Evolutionary conservation across 2,888 invertebrate genomes (phyloP).

Genomic region (Hedychridium roseum): DNA sequence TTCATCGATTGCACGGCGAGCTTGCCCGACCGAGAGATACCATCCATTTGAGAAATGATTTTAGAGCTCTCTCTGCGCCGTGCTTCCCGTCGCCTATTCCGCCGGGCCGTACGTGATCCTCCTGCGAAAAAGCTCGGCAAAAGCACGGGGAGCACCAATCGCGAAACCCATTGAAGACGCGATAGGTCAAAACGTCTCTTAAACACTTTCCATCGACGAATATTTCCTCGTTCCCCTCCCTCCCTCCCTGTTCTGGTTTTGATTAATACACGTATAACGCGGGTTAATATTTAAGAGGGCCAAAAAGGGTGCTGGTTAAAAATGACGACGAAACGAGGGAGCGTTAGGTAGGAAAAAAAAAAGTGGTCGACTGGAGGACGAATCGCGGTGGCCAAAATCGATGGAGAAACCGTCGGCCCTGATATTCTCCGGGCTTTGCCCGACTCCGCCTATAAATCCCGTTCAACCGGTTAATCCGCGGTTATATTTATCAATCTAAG

Average conservation of each 20-base stretch:
- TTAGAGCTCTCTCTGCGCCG: slow-evolving; percentile 30
- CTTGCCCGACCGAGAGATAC: slow-evolving; percentile 21
- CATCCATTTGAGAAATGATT: slow-evolving; percentile 52
- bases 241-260: too few species aligned
- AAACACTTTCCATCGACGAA: too few species aligned
- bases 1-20: slow-evolving; percentile 36
- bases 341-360: too few species aligned
- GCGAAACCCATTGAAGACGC: too few species aligned
- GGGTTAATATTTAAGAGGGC: too few species aligned
- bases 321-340: too few species aligned
- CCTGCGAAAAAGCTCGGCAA: not conserved
- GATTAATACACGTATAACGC: too few species aligned
- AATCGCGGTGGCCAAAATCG: too few species aligned
- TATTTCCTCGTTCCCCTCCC: not conserved
- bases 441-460: slow-evolving; percentile 11
- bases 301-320: too few species aligned
- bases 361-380: slow-evolving; percentile 8
- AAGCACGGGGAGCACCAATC: not conserved
- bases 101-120: not conserved
- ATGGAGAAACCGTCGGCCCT: slow-evolving; percentile 5
- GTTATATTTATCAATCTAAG: slow-evolving; percentile 10
- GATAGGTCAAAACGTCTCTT: too few species aligned
- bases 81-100: slow-evolving; percentile 9
- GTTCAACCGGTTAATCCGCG: slow-evolving; percentile 12
- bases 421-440: slow-evolving; percentile 3